Percentiles rank a stretch among this genome's conserved stretches.
Evolutionary conservation across 2,797 vertebrate genomes (phyloP).

Genomic region (Emys orbicularis): DNA sequence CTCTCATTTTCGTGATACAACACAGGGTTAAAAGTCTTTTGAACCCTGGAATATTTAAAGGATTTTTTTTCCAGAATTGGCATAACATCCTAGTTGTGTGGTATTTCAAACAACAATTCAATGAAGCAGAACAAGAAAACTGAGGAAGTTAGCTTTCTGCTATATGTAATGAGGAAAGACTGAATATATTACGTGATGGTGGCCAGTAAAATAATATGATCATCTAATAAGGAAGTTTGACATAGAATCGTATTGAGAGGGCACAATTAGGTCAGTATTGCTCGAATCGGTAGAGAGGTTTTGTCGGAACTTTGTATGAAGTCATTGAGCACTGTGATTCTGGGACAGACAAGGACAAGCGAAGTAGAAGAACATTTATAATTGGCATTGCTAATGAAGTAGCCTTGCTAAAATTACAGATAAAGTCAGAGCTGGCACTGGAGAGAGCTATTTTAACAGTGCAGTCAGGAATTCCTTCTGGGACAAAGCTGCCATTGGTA

Average conservation of each 20-base stretch:
- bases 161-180: background rate
- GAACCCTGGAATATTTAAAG: background rate
- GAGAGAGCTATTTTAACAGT: background rate
- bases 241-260: background rate
- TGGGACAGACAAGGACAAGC: background rate
- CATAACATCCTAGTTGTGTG: background rate
- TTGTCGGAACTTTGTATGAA: background rate
- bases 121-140: background rate
- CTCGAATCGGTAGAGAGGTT: background rate
- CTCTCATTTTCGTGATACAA: background rate
- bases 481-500: too few relatives aligned
- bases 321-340: background rate
- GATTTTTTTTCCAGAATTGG: background rate
- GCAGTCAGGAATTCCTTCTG: too few relatives aligned
- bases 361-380: background rate
- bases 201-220: background rate
- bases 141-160: rapidly evolving
- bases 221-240: background rate
- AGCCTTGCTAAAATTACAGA: background rate
- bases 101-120: background rate
- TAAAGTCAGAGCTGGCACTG: constrained; percentile 3
- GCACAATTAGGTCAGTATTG: background rate
- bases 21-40: background rate
- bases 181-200: background rate
- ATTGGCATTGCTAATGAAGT: background rate